Evolutionary conservation across 2,113 vertebrate genomes (phyloP), one percentile per base, ranked within the genome.

Genomic region (Tor tambroides): DNA sequence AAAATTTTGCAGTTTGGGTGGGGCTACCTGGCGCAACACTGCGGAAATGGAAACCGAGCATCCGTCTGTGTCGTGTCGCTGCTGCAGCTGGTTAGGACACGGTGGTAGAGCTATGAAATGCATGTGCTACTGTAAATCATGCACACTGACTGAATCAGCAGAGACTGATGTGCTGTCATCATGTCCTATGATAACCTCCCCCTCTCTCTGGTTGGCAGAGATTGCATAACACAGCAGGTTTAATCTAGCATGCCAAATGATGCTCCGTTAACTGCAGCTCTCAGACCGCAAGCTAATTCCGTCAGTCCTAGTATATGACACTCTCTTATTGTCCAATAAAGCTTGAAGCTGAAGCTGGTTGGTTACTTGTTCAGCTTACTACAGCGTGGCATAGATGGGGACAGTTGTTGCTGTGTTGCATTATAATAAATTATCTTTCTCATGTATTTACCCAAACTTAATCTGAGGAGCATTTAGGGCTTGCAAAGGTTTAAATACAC

Each of bases 141-240:
- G 5, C n/a, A 46, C 15, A 75, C 35, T 28, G 32, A 41, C 56
- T 12, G 38, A 23, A 38, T 69, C 28, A 54, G 30, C 80, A 63
- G 21, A 61, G 79, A 74, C 38, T 59, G 85, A 35, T 72, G 51
- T 79, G 59, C 61, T 79, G 28, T 63, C 71, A 46, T 61, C 30
- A 80, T 74, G 79, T 28, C 67, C 79, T 59, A 5, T 51, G 56
- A 75, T 74, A 28, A 74, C 41, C 61, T 28, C 6, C 19, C 49
- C 23, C 10, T 54, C 9, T 65, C 26, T 79, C n/a, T 79, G 30
- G 35, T 43, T 80, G 76, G 49, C 63, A 71, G 12, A 80, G 65
- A 63, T 85, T 88, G 65, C 76, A 72, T 88, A 87, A 84, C 63
- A 11, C 30, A 65, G 41, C 54, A 79, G 75, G 61, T 77, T 46